Evolutionary conservation across 2,888 invertebrate species (phyloP).

Genomic region (Parelbella ahira): DNA sequence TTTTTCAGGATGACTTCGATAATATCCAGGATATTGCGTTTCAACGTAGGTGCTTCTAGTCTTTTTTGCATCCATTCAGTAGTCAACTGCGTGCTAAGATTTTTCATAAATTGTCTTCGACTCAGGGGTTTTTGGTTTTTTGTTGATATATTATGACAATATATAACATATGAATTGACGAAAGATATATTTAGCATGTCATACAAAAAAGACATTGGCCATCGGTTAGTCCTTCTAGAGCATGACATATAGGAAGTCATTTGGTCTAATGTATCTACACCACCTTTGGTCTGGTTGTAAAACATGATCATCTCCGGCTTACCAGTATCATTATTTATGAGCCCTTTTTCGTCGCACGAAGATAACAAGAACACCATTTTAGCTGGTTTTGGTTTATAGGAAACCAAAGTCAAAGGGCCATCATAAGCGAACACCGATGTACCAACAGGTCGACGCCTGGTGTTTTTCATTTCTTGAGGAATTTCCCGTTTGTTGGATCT

Average conservation of each 20-base stretch:
- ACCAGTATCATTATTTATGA: not conserved
- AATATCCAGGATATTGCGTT: no score
- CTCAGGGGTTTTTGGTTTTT: no score
- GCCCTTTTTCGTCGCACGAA: slow-evolving; percentile 27
- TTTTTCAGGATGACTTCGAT: no score
- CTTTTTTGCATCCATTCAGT: no score
- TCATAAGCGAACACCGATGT: slow-evolving; percentile 38
- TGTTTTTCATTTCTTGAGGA: slow-evolving; percentile 33
- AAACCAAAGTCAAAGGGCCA: slow-evolving; percentile 36
- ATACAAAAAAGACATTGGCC: no score
- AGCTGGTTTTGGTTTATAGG: slow-evolving; percentile 35
- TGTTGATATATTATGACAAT: no score
- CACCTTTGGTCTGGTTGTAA: not conserved
- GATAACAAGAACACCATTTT: slow-evolving; percentile 32
- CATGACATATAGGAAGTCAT: not conserved
- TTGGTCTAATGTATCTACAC: slow-evolving; percentile 13
- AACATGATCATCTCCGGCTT: not conserved
- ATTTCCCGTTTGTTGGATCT: slow-evolving; percentile 43
- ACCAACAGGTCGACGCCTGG: slow-evolving; percentile 30
- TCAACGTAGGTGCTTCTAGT: no score
- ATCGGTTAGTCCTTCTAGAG: not conserved
- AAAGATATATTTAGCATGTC: no score
- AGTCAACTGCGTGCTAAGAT: no score
- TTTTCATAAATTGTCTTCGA: no score
- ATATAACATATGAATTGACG: no score